Conservation (phyloP, 2,113 vertebrate genomes). For the Notarius lentiginosus region DNA sequence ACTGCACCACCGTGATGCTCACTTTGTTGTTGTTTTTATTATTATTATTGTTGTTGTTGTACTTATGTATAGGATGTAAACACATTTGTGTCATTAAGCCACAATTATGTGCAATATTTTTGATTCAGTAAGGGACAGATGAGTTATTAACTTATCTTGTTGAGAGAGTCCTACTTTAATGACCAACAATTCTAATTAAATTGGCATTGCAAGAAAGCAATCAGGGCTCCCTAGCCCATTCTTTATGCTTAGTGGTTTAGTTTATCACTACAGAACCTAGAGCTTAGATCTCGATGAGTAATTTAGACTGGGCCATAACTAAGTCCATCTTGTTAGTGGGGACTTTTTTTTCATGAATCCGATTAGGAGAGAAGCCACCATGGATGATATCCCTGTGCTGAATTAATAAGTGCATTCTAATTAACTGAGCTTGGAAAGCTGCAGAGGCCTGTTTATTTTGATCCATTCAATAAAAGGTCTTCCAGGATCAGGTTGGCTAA, state of each 20-base stretch:
- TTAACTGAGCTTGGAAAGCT: constrained; percentile 23
- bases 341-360: background rate
- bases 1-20: too few relatives aligned
- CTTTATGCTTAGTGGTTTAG: background rate
- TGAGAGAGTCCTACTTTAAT: background rate
- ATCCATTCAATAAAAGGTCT: background rate
- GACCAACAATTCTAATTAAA: background rate
- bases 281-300: background rate
- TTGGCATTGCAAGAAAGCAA: background rate
- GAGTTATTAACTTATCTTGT: background rate
- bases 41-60: too few relatives aligned
- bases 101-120: background rate
- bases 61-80: background rate
- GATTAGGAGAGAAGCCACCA: constrained; percentile 7
- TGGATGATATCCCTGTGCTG: constrained; percentile 5
- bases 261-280: background rate
- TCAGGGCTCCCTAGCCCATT: background rate
- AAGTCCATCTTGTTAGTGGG: background rate
- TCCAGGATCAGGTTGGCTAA: background rate
- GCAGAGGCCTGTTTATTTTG: constrained; percentile 14
- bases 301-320: background rate
- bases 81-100: background rate
- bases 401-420: constrained; percentile 37
- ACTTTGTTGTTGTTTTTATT: too few relatives aligned
- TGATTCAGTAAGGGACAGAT: background rate